Evolutionary conservation across 2,888 invertebrate genomes (phyloP), one percentile per base, ranked within the genome.

Genomic region (Pseudoips prasinana): DNA sequence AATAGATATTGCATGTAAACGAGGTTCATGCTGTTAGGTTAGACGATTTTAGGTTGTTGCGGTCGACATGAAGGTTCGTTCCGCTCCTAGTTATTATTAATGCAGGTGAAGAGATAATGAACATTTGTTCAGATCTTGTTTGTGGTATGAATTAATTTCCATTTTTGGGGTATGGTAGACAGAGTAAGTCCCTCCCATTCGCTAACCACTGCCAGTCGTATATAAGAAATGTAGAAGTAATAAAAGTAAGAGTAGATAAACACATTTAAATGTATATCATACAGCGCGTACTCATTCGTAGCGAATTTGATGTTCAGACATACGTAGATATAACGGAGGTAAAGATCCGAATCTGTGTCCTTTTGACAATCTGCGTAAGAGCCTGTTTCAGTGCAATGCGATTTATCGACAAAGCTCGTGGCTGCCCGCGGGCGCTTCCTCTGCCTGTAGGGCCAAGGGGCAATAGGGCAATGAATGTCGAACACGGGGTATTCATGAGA

Each of bases 131-230:
- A 51, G 60, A 57, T 47, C 65, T 76, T 60, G 37, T 64, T 79
- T 73, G 46, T 50, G 28, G 54, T 76, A 69, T 59, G 41, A 59
- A 58, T 73, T 39, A 48, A 71, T 79, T 74, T 33, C 33, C 41
- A 53, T 73, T 77, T 58, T 69, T 62, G 66, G 80, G 74, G 61
- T 38, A 68, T 32, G 72, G 76, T 72, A 38, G 77, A 75, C 71
- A 19, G 22, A 42, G 24, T 33, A 14, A 10, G 74, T 79, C 83
- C 80, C 81, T 68, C 77, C 80, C 79, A 66, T 78, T 80, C 73
- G 78, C 81, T 76, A 64, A 75, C 69, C 70, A 87, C 87, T 87
- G 87, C 87, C 87, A 87, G 77, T 67, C 68, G 67, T 52, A 51
- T 59, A 44, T 79, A 78, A 76, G 73, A 58, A 67, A 46, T 57